Evolutionary conservation across 2,113 vertebrate species (phyloP).

Genomic region (Corythornis vintsioides): DNA sequence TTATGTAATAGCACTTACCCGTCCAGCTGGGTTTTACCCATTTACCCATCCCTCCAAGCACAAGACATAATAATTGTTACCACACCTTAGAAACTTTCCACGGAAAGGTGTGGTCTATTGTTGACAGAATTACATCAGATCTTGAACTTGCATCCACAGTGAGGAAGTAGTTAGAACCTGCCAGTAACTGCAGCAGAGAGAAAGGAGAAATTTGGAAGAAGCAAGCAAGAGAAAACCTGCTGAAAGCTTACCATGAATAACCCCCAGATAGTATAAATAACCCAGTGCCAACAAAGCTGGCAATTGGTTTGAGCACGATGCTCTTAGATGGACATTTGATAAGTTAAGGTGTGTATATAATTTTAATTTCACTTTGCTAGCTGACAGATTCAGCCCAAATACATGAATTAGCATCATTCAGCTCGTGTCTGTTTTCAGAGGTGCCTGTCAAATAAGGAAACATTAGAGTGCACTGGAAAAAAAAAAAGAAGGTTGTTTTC

Average conservation of each 20-base stretch:
- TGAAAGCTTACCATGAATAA: background rate
- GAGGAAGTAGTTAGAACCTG: conserved; percentile 19
- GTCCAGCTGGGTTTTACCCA: background rate
- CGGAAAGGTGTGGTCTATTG: conserved; percentile 45
- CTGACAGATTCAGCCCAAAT: background rate
- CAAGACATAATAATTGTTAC: background rate
- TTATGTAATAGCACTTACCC: background rate
- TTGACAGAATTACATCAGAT: conserved; percentile 37
- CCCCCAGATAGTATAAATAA: background rate
- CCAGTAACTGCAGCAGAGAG: background rate
- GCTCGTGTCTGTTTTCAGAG: background rate
- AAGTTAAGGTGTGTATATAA: background rate
- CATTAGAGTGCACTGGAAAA: background rate
- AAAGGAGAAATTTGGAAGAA: background rate
- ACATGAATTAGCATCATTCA: background rate
- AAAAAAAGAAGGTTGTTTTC: background rate
- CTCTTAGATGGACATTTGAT: background rate
- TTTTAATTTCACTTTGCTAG: background rate
- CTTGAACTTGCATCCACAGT: background rate
- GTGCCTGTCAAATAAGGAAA: background rate
- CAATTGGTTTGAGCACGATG: background rate
- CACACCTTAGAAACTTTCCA: conserved; percentile 5
- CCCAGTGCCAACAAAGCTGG: background rate
- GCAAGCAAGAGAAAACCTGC: background rate
- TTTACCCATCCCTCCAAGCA: background rate